Base-by-base conservation (phyloP, 2,888 invertebrate species). In the Ennomos fuscantarius region DNA sequence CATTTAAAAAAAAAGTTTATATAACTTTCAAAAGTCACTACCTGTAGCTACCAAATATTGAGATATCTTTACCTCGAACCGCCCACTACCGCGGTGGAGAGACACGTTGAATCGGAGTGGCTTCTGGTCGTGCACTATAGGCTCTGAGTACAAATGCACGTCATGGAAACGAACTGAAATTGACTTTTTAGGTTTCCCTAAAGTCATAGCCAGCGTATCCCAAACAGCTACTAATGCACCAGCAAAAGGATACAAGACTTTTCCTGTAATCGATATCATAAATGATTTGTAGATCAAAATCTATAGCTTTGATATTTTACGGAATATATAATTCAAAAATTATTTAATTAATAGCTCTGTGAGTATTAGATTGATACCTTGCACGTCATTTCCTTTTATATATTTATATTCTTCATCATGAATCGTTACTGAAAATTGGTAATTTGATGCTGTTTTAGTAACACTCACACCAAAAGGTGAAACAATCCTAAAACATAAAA, bases 181-280 rank as follows among this genome's bases (percentile, higher is more conserved):
- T 63, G 95, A 92, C 60, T 94, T 93, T 68, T 89, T 93, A 2
- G 93, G 76, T 31, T 91, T 86, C 1, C 93, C 93, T 12, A 74
- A 31, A 74, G 93, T 88, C 78, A 94, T 89, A 0, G 94, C 94
- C 8, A 96, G 74, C 0, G 95, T 95, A 71, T 95, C 95, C 96
- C 96, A 96, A 2, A 94, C 95, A 5, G 94, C 84, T 15, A 93
- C 82, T 68, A 98, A 83, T 62, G 96, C 95, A 32, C 95, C 95
- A 1, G 97, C 95, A 11, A 96, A 96, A 0, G 98, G 98, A 65
- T 95, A 95, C 9, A 96, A 74, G 41, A 93, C 94, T 62, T 95
- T 93, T 1, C 94, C 95, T 93, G 60, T 13, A 66, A 24, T 6
- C 24, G 24, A 6, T 24, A 6, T 24, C 24, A 24, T 6, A 24